phyloP scores from a whole-genome alignment of 2,797 vertebrate species.

The Gymnothorax reevesii region DNA sequence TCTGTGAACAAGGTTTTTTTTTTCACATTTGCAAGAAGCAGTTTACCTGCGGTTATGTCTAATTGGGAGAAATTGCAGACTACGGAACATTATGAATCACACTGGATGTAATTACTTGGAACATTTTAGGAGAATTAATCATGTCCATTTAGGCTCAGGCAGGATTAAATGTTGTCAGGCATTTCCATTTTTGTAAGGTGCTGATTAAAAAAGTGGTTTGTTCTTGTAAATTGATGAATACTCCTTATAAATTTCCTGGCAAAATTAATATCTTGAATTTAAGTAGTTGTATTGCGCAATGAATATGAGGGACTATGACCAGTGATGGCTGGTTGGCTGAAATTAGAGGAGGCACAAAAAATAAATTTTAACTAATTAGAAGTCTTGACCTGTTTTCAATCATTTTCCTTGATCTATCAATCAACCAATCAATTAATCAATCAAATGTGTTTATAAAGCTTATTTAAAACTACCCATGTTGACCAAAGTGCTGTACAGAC shows the following conservation, averaged over 20 bases:
- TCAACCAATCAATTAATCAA: too few relatives aligned
- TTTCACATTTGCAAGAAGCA: constrained; percentile 31
- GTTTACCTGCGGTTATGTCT: constrained; percentile 51
- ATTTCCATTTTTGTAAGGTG: neutral
- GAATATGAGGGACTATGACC: too few relatives aligned
- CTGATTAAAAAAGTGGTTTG: neutral
- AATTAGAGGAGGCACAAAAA: too few relatives aligned
- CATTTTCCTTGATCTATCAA: too few relatives aligned
- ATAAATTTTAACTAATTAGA: too few relatives aligned
- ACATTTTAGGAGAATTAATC: constrained; percentile 36
- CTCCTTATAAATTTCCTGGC: neutral
- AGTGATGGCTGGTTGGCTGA: too few relatives aligned
- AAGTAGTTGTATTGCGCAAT: too few relatives aligned
- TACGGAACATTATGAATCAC: constrained; percentile 58
- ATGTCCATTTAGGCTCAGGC: neutral
- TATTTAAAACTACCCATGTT: too few relatives aligned
- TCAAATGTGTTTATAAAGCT: too few relatives aligned
- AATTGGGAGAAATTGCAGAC: constrained; percentile 67
- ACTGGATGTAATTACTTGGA: constrained; percentile 59
- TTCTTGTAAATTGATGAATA: neutral
- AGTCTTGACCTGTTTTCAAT: too few relatives aligned
- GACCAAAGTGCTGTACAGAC: too few relatives aligned
- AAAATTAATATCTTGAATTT: neutral
- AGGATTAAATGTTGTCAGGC: neutral
- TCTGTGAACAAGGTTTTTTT: constrained; percentile 46